A percentile compares a stretch with the other conserved stretches of the same genome.
These are phyloP conservation scores for Dunckerocampus dactyliophorus DNA, from an alignment of 2,113 vertebrate genomes.

Conservation along the genomic window DNA sequence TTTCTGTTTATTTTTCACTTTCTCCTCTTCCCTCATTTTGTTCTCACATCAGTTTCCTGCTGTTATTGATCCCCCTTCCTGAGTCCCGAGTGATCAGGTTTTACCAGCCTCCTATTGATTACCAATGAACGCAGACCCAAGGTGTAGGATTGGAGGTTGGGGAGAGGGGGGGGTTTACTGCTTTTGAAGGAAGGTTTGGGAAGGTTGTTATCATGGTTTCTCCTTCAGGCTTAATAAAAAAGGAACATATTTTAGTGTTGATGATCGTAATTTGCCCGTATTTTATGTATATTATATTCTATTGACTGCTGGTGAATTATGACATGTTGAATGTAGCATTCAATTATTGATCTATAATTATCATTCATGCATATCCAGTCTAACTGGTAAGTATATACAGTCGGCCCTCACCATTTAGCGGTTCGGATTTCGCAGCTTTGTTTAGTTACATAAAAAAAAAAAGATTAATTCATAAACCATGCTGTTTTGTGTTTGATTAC, in stretches of 20 bases:
- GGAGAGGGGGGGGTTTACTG: slow-evolving; percentile 19
- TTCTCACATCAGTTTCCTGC: slow-evolving; percentile 59
- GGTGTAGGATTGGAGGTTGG: slow-evolving; percentile 51
- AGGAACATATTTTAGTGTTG: neutral
- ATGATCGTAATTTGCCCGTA: neutral
- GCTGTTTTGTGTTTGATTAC: no score
- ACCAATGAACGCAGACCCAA: slow-evolving; percentile 49
- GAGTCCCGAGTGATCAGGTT: slow-evolving; percentile 59
- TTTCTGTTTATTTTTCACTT: slow-evolving; percentile 15
- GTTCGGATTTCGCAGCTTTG: no score
- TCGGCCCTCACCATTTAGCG: no score
- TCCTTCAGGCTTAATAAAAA: neutral
- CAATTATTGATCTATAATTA: no score
- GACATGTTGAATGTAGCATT: no score
- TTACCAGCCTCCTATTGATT: slow-evolving; percentile 67
- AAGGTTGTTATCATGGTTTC: slow-evolving; percentile 29
- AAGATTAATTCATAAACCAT: no score
- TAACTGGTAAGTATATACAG: no score
- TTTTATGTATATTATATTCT: neutral
- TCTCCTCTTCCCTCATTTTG: slow-evolving; percentile 8
- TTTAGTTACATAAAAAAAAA: no score
- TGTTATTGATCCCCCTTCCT: slow-evolving; percentile 52
- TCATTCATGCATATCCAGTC: no score
- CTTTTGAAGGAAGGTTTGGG: slow-evolving; percentile 18
- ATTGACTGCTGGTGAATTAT: no score